Conservation (phyloP, 2,113 vertebrate genomes). For the Brachyhypopomus occidentalis region DNA sequence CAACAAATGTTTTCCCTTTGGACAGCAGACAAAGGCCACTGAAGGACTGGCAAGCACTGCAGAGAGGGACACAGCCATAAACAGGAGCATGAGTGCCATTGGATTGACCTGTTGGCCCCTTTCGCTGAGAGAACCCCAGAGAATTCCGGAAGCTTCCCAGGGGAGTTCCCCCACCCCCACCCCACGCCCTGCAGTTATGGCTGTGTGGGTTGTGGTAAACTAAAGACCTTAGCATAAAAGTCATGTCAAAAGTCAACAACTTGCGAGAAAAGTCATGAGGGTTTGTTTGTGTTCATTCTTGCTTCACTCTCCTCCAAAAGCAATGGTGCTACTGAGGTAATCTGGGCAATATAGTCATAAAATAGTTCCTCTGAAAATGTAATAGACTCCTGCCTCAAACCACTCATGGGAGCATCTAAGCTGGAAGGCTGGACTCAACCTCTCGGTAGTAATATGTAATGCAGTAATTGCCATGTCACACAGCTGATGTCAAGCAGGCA, state of each 20-base stretch:
- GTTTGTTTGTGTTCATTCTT: background rate
- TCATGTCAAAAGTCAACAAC: background rate
- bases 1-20: slow-evolving; percentile 25
- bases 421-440: background rate
- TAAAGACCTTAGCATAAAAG: background rate
- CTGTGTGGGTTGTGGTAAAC: background rate
- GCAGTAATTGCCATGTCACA: slow-evolving; percentile 1
- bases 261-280: too few species aligned
- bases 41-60: slow-evolving; percentile 29
- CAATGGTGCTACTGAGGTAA: background rate
- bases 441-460: slow-evolving; percentile 2
- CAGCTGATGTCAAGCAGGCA: slow-evolving; percentile 15
- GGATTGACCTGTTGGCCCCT: slow-evolving; percentile 38
- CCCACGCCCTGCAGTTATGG: slow-evolving; percentile 33
- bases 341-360: background rate
- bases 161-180: slow-evolving; percentile 21
- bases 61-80: slow-evolving; percentile 37
- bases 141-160: slow-evolving; percentile 49
- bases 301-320: too few species aligned
- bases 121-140: slow-evolving; percentile 38
- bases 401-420: background rate
- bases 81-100: background rate
- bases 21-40: background rate
- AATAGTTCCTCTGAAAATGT: background rate
- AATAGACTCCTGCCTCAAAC: background rate